Evolutionary conservation across 2,113 vertebrate species (phyloP).

Genomic region (Athene cunicularia): DNA sequence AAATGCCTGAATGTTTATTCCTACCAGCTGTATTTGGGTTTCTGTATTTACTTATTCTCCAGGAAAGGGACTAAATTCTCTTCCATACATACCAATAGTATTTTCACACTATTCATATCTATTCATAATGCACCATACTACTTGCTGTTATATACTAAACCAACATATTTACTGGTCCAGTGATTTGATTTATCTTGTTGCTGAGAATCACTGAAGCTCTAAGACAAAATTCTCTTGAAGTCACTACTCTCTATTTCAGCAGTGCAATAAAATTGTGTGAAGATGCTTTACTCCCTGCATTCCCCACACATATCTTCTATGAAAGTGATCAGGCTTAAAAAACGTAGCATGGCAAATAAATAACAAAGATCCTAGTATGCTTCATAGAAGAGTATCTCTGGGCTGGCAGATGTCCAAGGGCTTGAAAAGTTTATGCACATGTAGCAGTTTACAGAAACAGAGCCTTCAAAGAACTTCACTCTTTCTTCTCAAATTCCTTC

Average conservation of each 20-base stretch:
- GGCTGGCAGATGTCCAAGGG: background rate
- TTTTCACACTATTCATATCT: background rate
- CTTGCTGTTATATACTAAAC: background rate
- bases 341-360: background rate
- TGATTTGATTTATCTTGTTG: conserved; percentile 32
- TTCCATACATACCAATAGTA: background rate
- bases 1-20: background rate
- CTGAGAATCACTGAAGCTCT: background rate
- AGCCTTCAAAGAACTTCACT: background rate
- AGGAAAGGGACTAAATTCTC: background rate
- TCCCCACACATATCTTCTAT: background rate
- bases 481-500: background rate
- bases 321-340: background rate
- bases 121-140: background rate
- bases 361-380: background rate
- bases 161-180: background rate
- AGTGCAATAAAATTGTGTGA: background rate
- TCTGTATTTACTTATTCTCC: background rate
- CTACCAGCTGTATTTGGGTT: background rate
- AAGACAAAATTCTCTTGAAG: conserved; percentile 16
- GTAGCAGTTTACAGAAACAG: background rate
- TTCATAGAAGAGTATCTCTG: background rate
- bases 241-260: background rate
- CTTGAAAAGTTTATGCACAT: background rate
- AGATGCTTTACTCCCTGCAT: background rate